Conservation (phyloP, 2,113 vertebrate genomes). For the Protobothrops mucrosquamatus region DNA sequence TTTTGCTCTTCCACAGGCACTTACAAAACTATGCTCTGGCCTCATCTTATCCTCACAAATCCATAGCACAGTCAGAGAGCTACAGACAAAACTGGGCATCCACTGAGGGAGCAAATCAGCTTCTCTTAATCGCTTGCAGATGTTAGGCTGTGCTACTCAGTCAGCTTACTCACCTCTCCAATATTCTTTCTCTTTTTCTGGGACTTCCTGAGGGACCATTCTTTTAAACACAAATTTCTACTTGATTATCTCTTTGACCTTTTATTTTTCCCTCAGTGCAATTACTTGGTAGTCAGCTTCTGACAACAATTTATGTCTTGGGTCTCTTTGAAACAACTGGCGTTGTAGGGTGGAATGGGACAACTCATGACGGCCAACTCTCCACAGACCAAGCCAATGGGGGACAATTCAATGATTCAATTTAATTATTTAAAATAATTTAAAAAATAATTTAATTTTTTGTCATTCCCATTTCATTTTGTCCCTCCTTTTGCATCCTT, state of each 20-base stretch:
- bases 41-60: not conserved
- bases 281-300: not conserved
- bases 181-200: not conserved
- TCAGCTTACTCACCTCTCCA: not conserved
- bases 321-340: not conserved
- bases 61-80: not conserved
- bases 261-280: not conserved
- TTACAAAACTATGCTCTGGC: not conserved
- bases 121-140: not conserved
- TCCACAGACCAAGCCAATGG: no score
- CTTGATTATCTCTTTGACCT: not conserved
- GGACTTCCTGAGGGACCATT: not conserved
- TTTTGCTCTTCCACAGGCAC: not conserved
- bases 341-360: not conserved
- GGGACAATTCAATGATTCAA: not conserved
- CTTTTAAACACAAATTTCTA: not conserved
- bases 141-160: not conserved
- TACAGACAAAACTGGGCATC: not conserved
- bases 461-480: not conserved
- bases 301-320: not conserved
- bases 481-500: not conserved
- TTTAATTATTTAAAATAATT: not conserved
- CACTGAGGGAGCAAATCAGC: not conserved
- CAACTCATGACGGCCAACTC: not conserved
- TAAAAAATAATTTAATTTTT: not conserved